Evolutionary conservation across 2,113 vertebrate genomes (phyloP).

Genomic region (Cavia porcellus): DNA sequence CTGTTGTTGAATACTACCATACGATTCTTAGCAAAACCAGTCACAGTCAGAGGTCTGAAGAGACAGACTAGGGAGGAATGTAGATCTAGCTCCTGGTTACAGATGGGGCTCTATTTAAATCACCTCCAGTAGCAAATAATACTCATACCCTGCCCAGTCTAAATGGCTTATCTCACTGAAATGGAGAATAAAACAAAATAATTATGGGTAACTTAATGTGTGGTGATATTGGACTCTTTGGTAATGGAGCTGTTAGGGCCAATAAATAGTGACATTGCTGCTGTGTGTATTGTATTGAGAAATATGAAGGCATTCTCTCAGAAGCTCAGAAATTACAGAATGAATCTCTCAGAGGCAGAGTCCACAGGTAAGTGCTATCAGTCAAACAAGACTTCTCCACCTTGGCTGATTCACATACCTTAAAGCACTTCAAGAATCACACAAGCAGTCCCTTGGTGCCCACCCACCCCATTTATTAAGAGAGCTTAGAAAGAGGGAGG

Average conservation of each 20-base stretch:
- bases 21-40: background rate
- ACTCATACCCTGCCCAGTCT: rapidly evolving
- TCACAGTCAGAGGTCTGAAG: background rate
- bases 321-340: constrained; percentile 9
- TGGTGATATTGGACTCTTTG: background rate
- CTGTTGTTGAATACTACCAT: background rate
- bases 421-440: background rate
- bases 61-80: background rate
- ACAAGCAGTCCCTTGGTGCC: background rate
- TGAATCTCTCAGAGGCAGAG: background rate
- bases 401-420: rapidly evolving
- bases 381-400: background rate
- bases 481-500: background rate
- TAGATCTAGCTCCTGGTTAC: rapidly evolving
- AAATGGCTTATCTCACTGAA: background rate
- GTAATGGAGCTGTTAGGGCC: constrained; percentile 40
- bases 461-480: background rate
- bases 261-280: background rate
- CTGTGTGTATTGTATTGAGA: background rate
- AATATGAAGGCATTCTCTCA: background rate
- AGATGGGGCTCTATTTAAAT: background rate
- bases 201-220: constrained; percentile 14
- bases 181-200: constrained; percentile 51
- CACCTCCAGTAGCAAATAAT: background rate
- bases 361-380: rapidly evolving